These are phyloP conservation scores for Coccyzus lansbergi DNA, from an alignment of 2,797 vertebrate genomes.

Conservation along the genomic window DNA sequence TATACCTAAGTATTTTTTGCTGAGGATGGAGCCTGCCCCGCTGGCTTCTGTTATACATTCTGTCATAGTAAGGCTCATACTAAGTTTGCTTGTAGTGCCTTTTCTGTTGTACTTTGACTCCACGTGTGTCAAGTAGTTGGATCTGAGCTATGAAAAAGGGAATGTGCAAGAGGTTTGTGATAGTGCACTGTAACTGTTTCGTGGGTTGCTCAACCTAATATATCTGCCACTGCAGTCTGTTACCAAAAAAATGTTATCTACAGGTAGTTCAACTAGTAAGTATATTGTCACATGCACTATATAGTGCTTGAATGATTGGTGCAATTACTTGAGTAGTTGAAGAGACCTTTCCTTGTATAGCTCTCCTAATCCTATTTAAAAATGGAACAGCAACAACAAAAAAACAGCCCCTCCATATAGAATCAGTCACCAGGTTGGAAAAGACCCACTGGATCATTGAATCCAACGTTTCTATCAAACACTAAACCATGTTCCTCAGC, in stretches of 20 bases:
- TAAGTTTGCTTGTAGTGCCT: neutral
- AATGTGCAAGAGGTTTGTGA: neutral
- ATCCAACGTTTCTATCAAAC: too few relatives aligned
- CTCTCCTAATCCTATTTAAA: neutral
- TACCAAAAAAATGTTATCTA: neutral
- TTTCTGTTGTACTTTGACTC: neutral
- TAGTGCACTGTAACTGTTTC: neutral
- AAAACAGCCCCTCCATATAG: neutral
- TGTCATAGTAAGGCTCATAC: neutral
- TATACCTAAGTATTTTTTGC: neutral
- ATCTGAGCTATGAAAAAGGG: neutral
- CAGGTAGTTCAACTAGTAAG: neutral
- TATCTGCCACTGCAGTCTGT: neutral
- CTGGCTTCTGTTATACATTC: neutral
- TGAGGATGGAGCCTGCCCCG: neutral
- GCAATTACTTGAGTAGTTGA: neutral
- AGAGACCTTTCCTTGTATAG: neutral
- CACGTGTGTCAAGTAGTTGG: fast-evolving
- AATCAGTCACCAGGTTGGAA: too few relatives aligned
- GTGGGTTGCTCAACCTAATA: neutral
- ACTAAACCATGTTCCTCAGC: too few relatives aligned
- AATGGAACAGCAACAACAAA: neutral
- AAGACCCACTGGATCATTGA: too few relatives aligned
- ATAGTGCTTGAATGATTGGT: neutral
- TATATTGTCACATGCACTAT: neutral